Conservation (phyloP, 1,140 invertebrate species). For the Calosoma granatense region DNA sequence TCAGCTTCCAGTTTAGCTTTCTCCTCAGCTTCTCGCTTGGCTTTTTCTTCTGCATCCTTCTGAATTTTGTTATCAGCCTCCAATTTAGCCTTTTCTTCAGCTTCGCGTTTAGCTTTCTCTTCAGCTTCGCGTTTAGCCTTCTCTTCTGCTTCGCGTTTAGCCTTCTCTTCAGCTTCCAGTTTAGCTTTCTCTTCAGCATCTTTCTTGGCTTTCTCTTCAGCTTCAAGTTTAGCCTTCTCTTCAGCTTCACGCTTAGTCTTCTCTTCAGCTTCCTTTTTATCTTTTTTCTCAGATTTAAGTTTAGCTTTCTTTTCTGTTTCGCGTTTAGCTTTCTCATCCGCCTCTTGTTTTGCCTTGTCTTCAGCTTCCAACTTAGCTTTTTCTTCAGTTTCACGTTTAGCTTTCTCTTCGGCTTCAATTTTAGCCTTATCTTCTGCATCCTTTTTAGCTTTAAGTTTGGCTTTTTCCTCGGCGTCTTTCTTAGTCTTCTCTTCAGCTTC, state of each 20-base stretch:
- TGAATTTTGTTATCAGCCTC: constrained; percentile 14
- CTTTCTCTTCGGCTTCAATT: constrained; percentile 19
- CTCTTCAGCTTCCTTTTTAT: constrained; percentile 15
- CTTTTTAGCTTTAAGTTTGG: constrained; percentile 17
- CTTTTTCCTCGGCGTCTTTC: constrained; percentile 16
- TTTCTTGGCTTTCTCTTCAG: no score
- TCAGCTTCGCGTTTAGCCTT: no score
- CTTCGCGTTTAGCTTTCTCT: no score
- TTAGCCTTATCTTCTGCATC: constrained; percentile 19
- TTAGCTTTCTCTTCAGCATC: no score
- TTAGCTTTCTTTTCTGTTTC: constrained; percentile 22
- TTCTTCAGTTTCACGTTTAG: constrained; percentile 19
- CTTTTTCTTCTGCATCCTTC: constrained; percentile 1
- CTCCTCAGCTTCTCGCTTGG: constrained; percentile 14
- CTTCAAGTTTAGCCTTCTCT: no score
- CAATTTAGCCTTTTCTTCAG: no score
- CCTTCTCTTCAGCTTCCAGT: no score
- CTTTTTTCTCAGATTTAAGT: constrained; percentile 27
- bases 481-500: no score
- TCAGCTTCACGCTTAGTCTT: no score
- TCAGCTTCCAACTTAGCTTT: constrained; percentile 16
- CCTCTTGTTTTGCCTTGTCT: constrained; percentile 15
- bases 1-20: constrained; percentile 14
- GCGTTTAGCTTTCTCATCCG: constrained; percentile 15
- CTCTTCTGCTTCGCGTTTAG: no score